Evolutionary conservation across 2,113 vertebrate species (phyloP), one percentile per base, ranked within the genome.

Genomic region (Catagonus wagneri): DNA sequence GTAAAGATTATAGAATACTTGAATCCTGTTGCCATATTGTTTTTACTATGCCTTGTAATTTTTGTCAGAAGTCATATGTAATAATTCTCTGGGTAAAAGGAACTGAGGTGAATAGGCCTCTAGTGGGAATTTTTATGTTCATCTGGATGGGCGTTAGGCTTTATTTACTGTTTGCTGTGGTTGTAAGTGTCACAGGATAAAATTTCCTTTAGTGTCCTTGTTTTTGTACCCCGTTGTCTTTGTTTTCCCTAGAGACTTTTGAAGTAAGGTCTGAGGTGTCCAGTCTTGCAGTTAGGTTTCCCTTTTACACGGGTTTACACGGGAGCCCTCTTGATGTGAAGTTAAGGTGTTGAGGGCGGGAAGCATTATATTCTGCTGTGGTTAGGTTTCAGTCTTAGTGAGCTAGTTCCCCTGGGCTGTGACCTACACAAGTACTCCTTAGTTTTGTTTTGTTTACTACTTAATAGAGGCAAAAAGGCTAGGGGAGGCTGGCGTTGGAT

Each of bases 1-100:
- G 83, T 19, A 75, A 80, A 83, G 32, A 60, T 52, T 69, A 61
- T 23, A 56, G 39, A 71, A 76, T 72, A 50, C 34, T 75, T 69
- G 39, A 85, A 29, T 65, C 7, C 32, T 89, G 1, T 56, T 50
- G 12, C 22, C 54, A 52, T 95, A 58, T 71, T 69, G 44, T 50
- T 84, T 89, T 74, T 60, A 50, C 32, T 78, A 9, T 84, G 78
- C 65, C 78, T 69, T 85, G n/a, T 61, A 63, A n/a, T 86, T 86
- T 86, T 81, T 54, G 60, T 76, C 56, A 61, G n/a, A 61, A 84
- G 29, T 61, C 32, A 32, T 54, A 50, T 22, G 25, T 68, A n/a
- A 36, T 74, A 44, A 23, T 34, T 27, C 8, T 39, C 11, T 32
- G 63, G 74, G 50, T 66, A 39, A 61, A 60, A 71, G 36, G 29